A percentile compares a stretch with the other conserved stretches of the same genome.
These are phyloP conservation scores for Doris montereyensis DNA, from an alignment of 2,888 invertebrate genomes.

Conservation along the genomic window DNA sequence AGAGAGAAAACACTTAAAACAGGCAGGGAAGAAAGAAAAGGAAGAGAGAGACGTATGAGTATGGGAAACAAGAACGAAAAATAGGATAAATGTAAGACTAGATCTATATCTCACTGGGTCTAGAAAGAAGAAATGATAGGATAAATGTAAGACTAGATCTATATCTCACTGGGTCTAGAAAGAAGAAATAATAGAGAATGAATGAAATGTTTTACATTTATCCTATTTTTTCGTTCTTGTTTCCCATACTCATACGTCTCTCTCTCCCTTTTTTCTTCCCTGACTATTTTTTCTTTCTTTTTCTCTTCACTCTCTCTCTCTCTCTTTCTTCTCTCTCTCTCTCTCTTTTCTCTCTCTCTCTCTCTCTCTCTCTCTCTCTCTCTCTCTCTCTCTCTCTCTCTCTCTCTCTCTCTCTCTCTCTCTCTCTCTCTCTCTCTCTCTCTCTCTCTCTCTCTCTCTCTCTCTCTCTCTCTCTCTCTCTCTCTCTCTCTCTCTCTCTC, in stretches of 20 bases:
- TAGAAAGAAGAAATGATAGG: no score
- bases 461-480: neutral
- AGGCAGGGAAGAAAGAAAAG: neutral
- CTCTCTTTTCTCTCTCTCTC: no score
- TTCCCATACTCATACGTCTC: no score
- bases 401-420: neutral
- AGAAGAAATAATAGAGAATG: no score
- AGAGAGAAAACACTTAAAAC: neutral
- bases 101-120: no score
- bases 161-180: no score
- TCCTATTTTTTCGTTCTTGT: no score
- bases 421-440: neutral
- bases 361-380: constrained; percentile 8
- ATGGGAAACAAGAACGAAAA: neutral
- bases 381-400: constrained; percentile 18
- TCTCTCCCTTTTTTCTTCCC: neutral
- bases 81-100: neutral
- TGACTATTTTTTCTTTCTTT: neutral
- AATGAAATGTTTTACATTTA: no score
- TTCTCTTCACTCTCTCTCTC: neutral
- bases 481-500: neutral
- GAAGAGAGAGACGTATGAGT: no score
- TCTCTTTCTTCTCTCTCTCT: no score
- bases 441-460: neutral
- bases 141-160: no score